Conservation (phyloP, 2,797 vertebrate species). For the Mormyrus hasselquistii region DNA sequence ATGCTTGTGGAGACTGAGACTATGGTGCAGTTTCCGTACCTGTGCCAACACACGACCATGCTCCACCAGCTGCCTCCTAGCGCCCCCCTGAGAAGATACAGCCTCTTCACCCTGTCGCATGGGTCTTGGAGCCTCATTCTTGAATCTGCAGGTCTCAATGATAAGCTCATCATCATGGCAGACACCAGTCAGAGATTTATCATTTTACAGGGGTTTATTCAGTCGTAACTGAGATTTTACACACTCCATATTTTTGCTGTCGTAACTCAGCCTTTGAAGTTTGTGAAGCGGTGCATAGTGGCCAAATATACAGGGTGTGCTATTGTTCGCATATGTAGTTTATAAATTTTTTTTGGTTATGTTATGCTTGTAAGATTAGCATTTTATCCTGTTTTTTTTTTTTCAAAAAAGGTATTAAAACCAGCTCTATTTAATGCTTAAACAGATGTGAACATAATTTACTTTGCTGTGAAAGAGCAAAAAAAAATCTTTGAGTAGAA, state of each 20-base stretch:
- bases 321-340: not conserved
- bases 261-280: not conserved
- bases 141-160: not conserved
- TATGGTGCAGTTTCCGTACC: not conserved
- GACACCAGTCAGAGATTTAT: not conserved
- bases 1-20: not conserved
- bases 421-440: not conserved
- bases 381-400: not conserved
- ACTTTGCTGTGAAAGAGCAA: conserved; percentile 1
- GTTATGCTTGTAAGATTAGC: not conserved
- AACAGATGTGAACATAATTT: conserved; percentile 7
- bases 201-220: not conserved
- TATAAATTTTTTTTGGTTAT: not conserved
- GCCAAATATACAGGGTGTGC: not conserved
- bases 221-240: not conserved
- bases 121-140: not conserved
- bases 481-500: not conserved
- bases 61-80: not conserved
- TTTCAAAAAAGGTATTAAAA: not conserved
- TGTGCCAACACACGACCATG: not conserved
- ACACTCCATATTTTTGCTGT: not conserved
- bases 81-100: not conserved
- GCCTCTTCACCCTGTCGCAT: not conserved
- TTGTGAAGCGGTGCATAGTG: not conserved
- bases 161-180: not conserved